phyloP scores from a whole-genome alignment of 2,797 vertebrate species.

The Agapornis canus region DNA sequence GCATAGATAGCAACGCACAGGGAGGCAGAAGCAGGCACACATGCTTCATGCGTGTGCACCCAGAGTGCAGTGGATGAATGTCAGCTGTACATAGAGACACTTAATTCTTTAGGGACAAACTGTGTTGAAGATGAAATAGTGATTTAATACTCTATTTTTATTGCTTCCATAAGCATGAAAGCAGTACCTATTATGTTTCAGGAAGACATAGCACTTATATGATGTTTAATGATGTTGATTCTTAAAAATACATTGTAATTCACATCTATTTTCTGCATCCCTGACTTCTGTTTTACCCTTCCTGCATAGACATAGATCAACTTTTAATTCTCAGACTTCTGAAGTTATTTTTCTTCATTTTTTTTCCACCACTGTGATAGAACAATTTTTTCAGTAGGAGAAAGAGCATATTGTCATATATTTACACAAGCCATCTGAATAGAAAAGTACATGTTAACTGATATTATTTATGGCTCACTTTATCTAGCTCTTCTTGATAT shows the following conservation, averaged over 20 bases:
- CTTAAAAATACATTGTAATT: neutral
- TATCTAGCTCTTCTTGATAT: neutral
- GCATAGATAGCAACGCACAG: neutral
- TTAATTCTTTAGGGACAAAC: neutral
- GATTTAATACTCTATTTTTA: neutral
- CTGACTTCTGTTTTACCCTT: neutral
- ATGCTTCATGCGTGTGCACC: neutral
- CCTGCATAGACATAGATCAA: neutral
- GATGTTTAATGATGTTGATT: neutral
- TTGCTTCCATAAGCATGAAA: neutral
- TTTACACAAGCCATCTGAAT: neutral
- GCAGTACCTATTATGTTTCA: neutral
- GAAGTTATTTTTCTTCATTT: neutral
- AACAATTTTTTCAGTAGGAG: neutral
- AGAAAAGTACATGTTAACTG: neutral
- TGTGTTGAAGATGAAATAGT: neutral
- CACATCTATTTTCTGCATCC: neutral
- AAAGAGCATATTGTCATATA: neutral
- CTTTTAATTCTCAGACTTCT: neutral
- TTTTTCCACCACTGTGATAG: neutral
- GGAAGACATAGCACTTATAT: neutral
- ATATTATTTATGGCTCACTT: neutral
- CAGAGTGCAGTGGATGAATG: rapidly evolving
- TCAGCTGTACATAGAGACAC: neutral
- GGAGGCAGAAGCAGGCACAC: neutral